A percentile compares a stretch with the other conserved stretches of the same genome.
phyloP scores from a whole-genome alignment of 2,797 vertebrate genomes.

The Coreius guichenoti region DNA sequence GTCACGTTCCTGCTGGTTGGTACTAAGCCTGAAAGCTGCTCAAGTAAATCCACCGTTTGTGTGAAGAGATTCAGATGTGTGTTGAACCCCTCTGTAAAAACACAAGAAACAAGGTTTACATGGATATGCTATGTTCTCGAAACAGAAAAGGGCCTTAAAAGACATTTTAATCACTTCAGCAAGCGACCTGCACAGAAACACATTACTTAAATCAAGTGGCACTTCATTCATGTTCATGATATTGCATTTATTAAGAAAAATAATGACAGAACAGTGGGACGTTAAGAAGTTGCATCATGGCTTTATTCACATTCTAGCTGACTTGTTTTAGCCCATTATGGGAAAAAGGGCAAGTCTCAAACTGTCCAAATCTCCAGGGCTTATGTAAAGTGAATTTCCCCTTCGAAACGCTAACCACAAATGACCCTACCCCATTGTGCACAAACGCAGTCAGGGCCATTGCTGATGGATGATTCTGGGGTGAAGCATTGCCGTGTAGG shows the following conservation, averaged over 20 bases:
- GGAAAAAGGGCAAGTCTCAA: slow-evolving; percentile 13
- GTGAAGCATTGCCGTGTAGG: slow-evolving; percentile 41
- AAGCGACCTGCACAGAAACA: neutral
- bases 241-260: neutral
- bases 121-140: slow-evolving; percentile 3
- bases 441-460: neutral
- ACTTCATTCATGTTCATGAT: neutral
- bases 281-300: neutral
- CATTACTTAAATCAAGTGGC: neutral
- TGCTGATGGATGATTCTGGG: slow-evolving; percentile 43
- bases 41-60: slow-evolving; percentile 81
- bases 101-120: neutral
- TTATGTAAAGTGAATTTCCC: neutral
- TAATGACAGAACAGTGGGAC: neutral
- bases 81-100: slow-evolving; percentile 48
- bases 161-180: neutral
- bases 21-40: slow-evolving; percentile 64
- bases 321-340: neutral
- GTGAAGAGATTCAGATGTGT: slow-evolving; percentile 47
- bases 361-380: slow-evolving; percentile 18
- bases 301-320: neutral
- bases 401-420: neutral
- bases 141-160: neutral
- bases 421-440: neutral
- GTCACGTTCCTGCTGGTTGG: slow-evolving; percentile 74